Base-by-base conservation (phyloP, 2,888 invertebrate species). In the Parnassius apollo region DNA sequence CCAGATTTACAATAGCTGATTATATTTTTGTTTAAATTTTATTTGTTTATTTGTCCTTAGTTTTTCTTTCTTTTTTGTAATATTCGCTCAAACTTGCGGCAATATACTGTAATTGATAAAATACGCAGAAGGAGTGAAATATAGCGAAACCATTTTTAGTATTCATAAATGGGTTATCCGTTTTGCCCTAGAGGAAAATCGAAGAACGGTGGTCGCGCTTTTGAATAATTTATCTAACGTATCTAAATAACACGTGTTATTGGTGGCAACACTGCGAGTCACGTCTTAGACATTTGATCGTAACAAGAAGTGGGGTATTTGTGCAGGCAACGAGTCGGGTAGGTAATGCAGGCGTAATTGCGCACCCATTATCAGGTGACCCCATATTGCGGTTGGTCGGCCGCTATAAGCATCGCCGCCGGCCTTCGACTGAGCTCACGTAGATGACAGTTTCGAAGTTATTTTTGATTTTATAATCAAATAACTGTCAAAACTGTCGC, bases 221-320 rank as follows among this genome's bases (percentile, higher is more conserved):
- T 77, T 79, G 81, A 79, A 85, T 86, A 86, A 88, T 86, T 86
- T 82, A 54, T 62, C 61, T 71, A 65, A 72, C 74, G 81, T 83
- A 84, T 87, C 81, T 84, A 86, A 86, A 86, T 86, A 88, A 85
- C 85, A 77, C 81, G 75, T 75, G 77, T 79, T 78, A 83, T 81
- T 82, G 80, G 83, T 79, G 81, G 83, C 81, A 75, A 73, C 68
- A 72, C 77, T 68, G 66, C 71, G 75, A 86, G 86, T 88, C 88
- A 88, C 89, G 89, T 89, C 85, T 77, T 77, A 87, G 85, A 85
- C 87, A 87, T 88, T 88, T 88, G 87, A 85, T 87, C 85, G 82
- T 78, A 87, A 88, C 86, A 80, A 73, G 72, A 81, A 85, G 82
- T 85, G 79, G 75, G 76, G 80, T 85, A 80, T 86, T 86, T 86